Conservation (phyloP, 1,140 invertebrate genomes). For the Potamilus streckersoni region DNA sequence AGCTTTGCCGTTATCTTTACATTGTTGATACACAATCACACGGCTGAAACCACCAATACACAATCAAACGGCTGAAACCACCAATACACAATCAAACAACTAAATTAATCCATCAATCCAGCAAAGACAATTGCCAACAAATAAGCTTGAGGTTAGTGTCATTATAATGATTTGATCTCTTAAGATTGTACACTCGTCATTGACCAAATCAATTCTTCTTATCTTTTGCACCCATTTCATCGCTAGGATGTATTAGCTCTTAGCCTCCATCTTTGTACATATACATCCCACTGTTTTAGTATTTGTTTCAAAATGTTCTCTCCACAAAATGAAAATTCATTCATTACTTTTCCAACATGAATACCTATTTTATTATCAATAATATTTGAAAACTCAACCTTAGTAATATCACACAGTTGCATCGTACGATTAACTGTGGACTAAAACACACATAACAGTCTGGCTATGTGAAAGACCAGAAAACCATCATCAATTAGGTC, state of each 20-base stretch:
- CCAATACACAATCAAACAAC: too few relatives aligned
- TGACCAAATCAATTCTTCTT: background rate
- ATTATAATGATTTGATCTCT: slow-evolving; percentile 12
- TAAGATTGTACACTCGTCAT: slow-evolving; percentile 14
- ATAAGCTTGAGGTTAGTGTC: slow-evolving; percentile 20
- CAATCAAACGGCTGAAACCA: slow-evolving; percentile 14
- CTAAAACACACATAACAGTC: too few relatives aligned
- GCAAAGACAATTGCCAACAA: slow-evolving; percentile 8
- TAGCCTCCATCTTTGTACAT: slow-evolving; percentile 4
- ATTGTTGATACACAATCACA: background rate
- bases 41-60: background rate
- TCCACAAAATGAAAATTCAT: too few relatives aligned
- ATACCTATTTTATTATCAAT: too few relatives aligned
- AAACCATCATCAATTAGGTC: too few relatives aligned
- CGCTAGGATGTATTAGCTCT: background rate
- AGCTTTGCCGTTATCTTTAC: slow-evolving; percentile 16
- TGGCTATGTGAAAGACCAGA: too few relatives aligned
- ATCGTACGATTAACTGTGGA: too few relatives aligned
- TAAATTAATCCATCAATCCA: slow-evolving; percentile 9
- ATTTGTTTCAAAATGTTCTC: too few relatives aligned
- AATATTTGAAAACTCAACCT: too few relatives aligned
- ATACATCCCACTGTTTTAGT: background rate
- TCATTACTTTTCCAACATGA: too few relatives aligned
- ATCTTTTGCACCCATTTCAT: background rate
- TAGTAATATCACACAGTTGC: too few relatives aligned